phyloP scores from a whole-genome alignment of 1,140 invertebrate genomes.

The Drosophila parabipectinata region DNA sequence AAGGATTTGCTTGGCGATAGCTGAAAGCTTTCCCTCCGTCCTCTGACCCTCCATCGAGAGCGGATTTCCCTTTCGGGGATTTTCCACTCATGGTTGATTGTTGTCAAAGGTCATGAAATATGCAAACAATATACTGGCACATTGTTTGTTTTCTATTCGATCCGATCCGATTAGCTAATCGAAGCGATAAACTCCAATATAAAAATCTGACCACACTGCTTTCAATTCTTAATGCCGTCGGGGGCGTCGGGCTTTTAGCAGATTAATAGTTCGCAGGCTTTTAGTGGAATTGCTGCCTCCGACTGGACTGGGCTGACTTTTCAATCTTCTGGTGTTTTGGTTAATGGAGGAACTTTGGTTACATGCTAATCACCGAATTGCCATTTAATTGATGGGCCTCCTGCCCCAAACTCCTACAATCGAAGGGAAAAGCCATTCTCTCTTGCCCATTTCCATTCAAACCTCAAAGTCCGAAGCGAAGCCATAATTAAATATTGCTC shows the following conservation, averaged over 20 bases:
- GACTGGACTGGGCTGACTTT: conserved; percentile 27
- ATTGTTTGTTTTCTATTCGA: conserved; percentile 26
- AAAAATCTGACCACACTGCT: conserved; percentile 31
- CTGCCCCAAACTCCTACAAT: neutral
- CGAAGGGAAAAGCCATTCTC: conserved; percentile 10
- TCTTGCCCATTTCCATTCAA: neutral
- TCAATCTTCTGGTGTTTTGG: conserved; percentile 29
- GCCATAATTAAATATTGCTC: conserved; percentile 76
- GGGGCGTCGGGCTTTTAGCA: conserved; percentile 22
- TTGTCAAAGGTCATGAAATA: conserved; percentile 62
- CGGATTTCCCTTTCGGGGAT: conserved; percentile 38
- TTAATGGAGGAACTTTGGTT: conserved; percentile 33
- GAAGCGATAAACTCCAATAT: conserved; percentile 41
- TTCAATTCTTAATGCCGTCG: conserved; percentile 28
- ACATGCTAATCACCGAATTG: conserved; percentile 55
- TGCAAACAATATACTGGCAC: conserved; percentile 48
- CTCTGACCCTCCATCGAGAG: neutral
- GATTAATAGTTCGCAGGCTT: conserved; percentile 42
- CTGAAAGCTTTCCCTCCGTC: conserved; percentile 56
- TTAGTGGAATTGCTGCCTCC: conserved; percentile 29
- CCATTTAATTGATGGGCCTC: conserved; percentile 50
- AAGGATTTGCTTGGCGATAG: conserved; percentile 65
- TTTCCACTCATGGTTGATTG: conserved; percentile 47
- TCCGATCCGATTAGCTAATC: conserved; percentile 71
- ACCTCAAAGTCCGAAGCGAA: conserved; percentile 33